Evolutionary conservation across 2,888 invertebrate genomes (phyloP), one percentile per base, ranked within the genome.

Genomic region (Harpagoxenus sublaevis): DNA sequence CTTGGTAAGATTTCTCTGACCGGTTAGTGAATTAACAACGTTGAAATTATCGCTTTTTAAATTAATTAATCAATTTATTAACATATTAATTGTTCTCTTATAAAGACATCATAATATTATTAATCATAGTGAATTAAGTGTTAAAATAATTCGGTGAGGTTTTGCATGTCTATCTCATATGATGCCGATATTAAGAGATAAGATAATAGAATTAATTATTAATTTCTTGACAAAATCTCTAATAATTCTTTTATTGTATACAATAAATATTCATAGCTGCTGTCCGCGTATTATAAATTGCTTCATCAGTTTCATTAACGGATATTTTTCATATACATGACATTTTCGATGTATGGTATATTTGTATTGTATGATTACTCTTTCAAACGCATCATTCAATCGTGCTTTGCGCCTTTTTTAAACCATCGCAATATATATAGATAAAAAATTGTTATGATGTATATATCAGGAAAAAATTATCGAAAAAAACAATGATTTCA

Each of bases 181-280:
- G 15, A 53, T 51, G 8, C 4, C 12, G 18, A 28, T 5, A 18
- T 57, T 70, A 45, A 4, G 9, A 55, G 10, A 78, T 55, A 68
- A 78, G 78, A 31, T 70, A 57, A 78, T 23, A 63, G n/a, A 53
- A 68, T 42, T 68, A 78, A 42, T 42, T 55, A 68, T 31, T 18
- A 1, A 51, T 15, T 23, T 51, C 18, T 1, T 35, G 3, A 31
- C 15, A 31, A 42, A 28, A 42, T 57, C 12, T 28, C 10, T 9
- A 2, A 42, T 18, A 42, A 23, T 57, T 45, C 31, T 42, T 42
- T 57, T 55, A 53, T 28, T 78, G 15, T 55, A 1, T 42, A 45
- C n/a, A 2, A 28, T 70, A n/a, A 70, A 68, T 78, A 68, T 55
- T 68, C 6, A 55, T 31, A 9, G 2, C 10, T 70, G 70, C 2